These are phyloP conservation scores for Gobiocypris rarus DNA, from an alignment of 2,113 vertebrate species.

Conservation along the genomic window DNA sequence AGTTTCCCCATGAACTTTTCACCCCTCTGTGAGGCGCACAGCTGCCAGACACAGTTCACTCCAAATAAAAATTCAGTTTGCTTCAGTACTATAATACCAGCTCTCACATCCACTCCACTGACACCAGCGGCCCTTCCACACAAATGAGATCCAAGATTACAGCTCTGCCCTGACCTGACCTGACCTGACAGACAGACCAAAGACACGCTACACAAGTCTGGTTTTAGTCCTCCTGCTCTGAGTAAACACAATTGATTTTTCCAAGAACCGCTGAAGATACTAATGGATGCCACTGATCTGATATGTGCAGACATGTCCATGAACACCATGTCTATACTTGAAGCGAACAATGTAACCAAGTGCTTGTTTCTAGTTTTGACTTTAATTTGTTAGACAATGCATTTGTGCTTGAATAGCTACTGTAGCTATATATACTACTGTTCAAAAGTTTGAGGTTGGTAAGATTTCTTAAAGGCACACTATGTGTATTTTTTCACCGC, in stretches of 20 bases:
- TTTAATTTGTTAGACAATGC: neutral
- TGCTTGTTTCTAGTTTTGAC: neutral
- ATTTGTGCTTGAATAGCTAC: neutral
- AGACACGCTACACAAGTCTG: neutral
- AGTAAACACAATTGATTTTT: slow-evolving; percentile 4
- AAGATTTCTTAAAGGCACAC: too few species aligned
- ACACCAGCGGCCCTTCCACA: neutral
- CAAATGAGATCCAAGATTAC: neutral
- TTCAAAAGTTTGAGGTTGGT: too few species aligned
- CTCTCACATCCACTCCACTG: slow-evolving; percentile 44
- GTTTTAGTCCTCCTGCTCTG: neutral
- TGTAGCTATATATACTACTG: too few species aligned
- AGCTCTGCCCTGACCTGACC: neutral
- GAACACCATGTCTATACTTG: neutral
- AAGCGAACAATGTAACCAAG: neutral
- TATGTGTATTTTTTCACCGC: too few species aligned
- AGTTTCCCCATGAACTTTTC: slow-evolving; percentile 12
- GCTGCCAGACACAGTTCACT: neutral
- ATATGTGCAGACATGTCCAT: neutral
- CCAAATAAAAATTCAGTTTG: slow-evolving; percentile 7
- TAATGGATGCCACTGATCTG: neutral
- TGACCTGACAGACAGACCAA: neutral
- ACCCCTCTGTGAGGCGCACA: neutral
- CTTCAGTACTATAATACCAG: neutral
- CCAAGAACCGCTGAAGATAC: neutral